phyloP scores from a whole-genome alignment of 2,888 invertebrate genomes.

The Temnothorax unifasciatus region DNA sequence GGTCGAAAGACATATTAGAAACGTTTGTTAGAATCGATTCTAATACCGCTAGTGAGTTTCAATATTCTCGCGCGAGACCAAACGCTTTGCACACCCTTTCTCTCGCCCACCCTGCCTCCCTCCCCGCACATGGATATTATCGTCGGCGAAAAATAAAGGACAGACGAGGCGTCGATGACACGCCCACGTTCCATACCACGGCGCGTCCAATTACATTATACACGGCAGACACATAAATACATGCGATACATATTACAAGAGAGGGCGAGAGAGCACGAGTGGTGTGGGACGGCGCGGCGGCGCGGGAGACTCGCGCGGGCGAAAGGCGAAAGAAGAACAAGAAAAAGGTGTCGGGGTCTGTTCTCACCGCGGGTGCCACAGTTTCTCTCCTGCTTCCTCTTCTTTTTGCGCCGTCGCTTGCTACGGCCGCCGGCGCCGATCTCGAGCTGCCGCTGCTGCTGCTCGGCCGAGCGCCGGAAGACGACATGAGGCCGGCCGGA shows the following conservation, averaged over 20 bases:
- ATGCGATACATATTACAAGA: conserved; percentile 61
- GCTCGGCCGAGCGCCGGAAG: conserved; percentile 69
- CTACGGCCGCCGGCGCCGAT: conserved; percentile 67
- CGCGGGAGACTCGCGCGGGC: conserved; percentile 28
- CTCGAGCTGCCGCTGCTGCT: conserved; percentile 66
- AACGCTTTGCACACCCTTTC: conserved; percentile 38
- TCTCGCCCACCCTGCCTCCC: conserved; percentile 14
- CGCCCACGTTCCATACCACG: conserved; percentile 66
- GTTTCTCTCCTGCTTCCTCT: conserved; percentile 87
- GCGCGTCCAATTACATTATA: conserved; percentile 70
- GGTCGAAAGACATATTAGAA: background rate
- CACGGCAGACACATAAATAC: conserved; percentile 71
- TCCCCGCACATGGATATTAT: conserved; percentile 50
- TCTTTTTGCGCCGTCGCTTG: conserved; percentile 84
- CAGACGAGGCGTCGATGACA: conserved; percentile 53
- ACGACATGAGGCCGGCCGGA: conserved; percentile 78
- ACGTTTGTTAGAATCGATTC: background rate
- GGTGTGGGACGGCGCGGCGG: background rate
- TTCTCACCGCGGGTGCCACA: conserved; percentile 86
- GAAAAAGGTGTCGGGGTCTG: conserved; percentile 62
- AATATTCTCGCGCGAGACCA: conserved; percentile 31
- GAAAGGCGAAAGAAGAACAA: conserved; percentile 49
- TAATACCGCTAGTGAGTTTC: background rate
- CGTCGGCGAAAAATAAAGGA: conserved; percentile 60
- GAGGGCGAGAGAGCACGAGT: conserved; percentile 17